Evolutionary conservation across 2,113 vertebrate genomes (phyloP).

Genomic region (Synodontis membranacea): DNA sequence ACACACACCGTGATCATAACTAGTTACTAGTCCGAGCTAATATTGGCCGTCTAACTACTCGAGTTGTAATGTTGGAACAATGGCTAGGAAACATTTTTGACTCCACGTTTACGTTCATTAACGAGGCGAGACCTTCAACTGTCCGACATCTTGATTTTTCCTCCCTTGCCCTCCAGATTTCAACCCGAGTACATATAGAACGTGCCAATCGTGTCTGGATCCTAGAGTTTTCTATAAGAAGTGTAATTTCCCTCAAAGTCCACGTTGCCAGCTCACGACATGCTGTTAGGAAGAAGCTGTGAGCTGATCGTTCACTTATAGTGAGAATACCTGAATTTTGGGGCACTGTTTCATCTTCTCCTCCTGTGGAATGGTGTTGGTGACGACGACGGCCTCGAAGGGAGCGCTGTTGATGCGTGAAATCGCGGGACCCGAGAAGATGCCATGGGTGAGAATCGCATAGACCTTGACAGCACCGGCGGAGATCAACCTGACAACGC

Average conservation of each 20-base stretch:
- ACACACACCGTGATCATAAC: not conserved
- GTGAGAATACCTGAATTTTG: constrained; percentile 87
- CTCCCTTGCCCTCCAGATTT: not conserved
- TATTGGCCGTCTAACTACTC: not conserved
- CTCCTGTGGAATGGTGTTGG: constrained; percentile 98
- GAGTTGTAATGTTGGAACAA: not conserved
- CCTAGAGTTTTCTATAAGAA: not conserved
- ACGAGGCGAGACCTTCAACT: not conserved
- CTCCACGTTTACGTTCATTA: not conserved
- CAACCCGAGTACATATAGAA: not conserved
- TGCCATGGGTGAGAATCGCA: constrained; percentile 95
- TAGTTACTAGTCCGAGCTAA: not conserved
- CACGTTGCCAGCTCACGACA: not conserved
- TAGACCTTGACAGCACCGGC: constrained; percentile 97
- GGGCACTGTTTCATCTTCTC: constrained; percentile 98
- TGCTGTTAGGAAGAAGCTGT: not conserved
- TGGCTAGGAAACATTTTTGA: not conserved
- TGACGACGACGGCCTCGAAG: constrained; percentile 97
- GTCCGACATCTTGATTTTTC: not conserved
- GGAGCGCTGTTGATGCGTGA: constrained; percentile 95
- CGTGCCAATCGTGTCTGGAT: not conserved
- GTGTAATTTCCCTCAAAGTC: not conserved
- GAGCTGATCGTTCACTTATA: not conserved
- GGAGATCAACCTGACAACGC: constrained; percentile 82
- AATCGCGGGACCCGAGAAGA: constrained; percentile 96